phyloP scores from a whole-genome alignment of 2,888 invertebrate species.

The Pachliopta kotzebuea region DNA sequence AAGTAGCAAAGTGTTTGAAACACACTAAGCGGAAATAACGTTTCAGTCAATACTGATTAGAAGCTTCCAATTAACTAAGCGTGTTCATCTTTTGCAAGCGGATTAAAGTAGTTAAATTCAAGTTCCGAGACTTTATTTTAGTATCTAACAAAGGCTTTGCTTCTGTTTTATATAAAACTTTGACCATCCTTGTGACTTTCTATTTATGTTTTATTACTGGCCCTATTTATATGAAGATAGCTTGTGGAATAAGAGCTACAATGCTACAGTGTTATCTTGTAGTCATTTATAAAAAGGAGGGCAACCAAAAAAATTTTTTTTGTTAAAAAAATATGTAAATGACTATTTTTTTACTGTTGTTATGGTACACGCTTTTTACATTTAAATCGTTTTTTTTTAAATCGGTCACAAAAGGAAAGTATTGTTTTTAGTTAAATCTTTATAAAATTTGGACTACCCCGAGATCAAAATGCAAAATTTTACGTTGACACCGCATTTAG shows the following conservation, averaged over 20 bases:
- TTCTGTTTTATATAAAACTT: neutral
- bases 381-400: too few relatives aligned
- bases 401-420: too few relatives aligned
- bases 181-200: neutral
- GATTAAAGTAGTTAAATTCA: slow-evolving; percentile 1
- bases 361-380: too few relatives aligned
- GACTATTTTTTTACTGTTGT: too few relatives aligned
- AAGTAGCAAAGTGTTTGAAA: too few relatives aligned
- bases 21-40: neutral
- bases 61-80: slow-evolving; percentile 2
- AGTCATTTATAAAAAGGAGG: too few relatives aligned
- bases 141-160: slow-evolving; percentile 2
- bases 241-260: too few relatives aligned
- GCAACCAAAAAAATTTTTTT: too few relatives aligned
- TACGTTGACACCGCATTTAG: neutral
- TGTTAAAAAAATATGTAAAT: too few relatives aligned
- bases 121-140: neutral
- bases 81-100: slow-evolving; percentile 4
- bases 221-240: neutral
- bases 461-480: neutral
- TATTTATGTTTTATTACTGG: neutral
- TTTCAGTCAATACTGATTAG: slow-evolving; percentile 1
- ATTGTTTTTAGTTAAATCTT: too few relatives aligned
- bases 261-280: too few relatives aligned
- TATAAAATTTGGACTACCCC: too few relatives aligned